Evolutionary conservation across 2,888 invertebrate genomes (phyloP).

Genomic region (Drosophila longiperda): DNA sequence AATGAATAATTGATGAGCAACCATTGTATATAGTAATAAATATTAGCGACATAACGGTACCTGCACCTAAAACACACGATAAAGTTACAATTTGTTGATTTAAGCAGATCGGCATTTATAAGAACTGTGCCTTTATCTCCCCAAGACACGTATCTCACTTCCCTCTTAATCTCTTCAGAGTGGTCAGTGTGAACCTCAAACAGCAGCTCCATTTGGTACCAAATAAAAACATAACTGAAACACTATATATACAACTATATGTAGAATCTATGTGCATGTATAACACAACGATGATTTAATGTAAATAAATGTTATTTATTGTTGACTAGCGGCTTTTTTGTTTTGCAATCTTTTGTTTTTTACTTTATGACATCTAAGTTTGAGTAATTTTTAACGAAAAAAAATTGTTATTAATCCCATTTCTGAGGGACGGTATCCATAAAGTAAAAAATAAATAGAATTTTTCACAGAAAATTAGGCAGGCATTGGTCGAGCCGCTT

Average conservation of each 20-base stretch:
- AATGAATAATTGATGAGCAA: neutral
- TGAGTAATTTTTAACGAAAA: neutral
- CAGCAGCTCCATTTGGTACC: slow-evolving; percentile 13
- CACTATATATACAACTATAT: neutral
- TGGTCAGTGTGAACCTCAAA: neutral
- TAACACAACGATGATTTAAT: slow-evolving; percentile 46
- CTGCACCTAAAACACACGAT: slow-evolving; percentile 12
- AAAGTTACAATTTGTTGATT: slow-evolving; percentile 37
- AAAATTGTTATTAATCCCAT: neutral
- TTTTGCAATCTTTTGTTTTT: neutral
- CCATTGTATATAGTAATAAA: neutral
- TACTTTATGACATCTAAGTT: neutral
- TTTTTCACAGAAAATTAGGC: neutral
- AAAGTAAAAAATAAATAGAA: neutral
- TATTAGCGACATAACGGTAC: slow-evolving; percentile 11
- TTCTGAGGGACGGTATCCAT: neutral
- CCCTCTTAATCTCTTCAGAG: neutral
- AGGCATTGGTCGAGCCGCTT: neutral
- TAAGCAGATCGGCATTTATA: slow-evolving; percentile 43
- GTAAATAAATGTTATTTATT: slow-evolving; percentile 63
- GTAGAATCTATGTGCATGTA: slow-evolving; percentile 15
- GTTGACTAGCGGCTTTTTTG: slow-evolving; percentile 44
- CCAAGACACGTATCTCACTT: neutral
- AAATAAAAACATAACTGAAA: slow-evolving; percentile 3
- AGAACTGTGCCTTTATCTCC: slow-evolving; percentile 61